Evolutionary conservation across 2,797 vertebrate genomes (phyloP).

Genomic region (Phylloscopus collybita): DNA sequence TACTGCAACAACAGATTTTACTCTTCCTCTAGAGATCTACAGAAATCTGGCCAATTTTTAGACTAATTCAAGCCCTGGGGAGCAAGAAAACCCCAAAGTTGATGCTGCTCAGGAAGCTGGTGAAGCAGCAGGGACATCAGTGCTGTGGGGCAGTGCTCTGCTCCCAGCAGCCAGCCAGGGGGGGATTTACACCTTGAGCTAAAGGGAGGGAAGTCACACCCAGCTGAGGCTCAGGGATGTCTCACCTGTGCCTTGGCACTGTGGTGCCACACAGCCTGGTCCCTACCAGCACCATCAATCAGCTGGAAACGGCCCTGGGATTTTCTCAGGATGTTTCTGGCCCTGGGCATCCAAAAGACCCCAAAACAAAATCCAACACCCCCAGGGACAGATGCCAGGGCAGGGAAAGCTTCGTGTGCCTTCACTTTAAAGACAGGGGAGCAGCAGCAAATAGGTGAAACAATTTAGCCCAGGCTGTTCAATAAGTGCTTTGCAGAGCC

Average conservation of each 20-base stretch:
- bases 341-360: background rate
- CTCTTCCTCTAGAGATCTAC: background rate
- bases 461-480: background rate
- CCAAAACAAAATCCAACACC: background rate
- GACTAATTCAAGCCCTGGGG: background rate
- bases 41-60: background rate
- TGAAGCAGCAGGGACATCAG: background rate
- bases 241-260: background rate
- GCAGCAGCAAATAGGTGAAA: background rate
- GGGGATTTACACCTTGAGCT: background rate
- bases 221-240: background rate
- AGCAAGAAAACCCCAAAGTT: background rate
- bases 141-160: background rate
- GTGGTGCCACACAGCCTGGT: background rate
- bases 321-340: background rate
- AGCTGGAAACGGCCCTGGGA: background rate
- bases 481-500: background rate
- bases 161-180: background rate
- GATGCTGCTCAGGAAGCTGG: background rate
- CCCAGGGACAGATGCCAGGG: rapidly evolving
- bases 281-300: background rate
- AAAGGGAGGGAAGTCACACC: background rate
- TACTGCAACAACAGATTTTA: slow-evolving; percentile 17
- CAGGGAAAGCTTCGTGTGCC: background rate
- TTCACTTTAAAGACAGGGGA: background rate